Base-by-base conservation (phyloP, 2,888 invertebrate genomes). In the Rhamphomyia laevipes region DNA sequence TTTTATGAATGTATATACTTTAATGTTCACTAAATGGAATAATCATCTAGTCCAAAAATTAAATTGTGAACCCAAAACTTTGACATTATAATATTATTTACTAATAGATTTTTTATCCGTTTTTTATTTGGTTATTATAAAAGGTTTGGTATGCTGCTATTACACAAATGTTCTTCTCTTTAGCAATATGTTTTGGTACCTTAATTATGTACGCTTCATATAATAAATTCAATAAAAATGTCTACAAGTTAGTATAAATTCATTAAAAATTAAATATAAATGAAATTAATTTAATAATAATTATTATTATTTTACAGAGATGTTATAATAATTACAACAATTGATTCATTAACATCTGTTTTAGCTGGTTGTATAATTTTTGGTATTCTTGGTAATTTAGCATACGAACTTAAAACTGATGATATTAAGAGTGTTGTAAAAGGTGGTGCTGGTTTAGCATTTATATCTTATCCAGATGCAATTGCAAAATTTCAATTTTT, bases 351-450 rank as follows among this genome's bases (percentile, higher is more conserved):
- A 49, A 89, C 90, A 0, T 88, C 87, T 54, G 67, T 89, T 12
- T 68, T 90, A 47, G 86, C 90, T 0, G 90, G 89, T 1, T 78
- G 83, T 55, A 88, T 88, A 2, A 88, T 89, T 54, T 90, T 90
- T 62, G 84, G 86, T 4, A 86, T 90, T 53, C 72, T 90, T 16
- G 90, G 90, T 0, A 87, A 88, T 65, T 66, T 90, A 57, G 86
- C 89, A 0, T 68, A 80, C 57, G 80, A 82, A 59, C 73, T 74
- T 42, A 73, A 76, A 1, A 67, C 69, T 6, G 69, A 73, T 27
- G 78, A 81, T 3, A 79, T 87, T 2, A 63, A 72, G 0, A 65
- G 76, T 1, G 84, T 86, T 1, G 79, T 89, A 1, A 82, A 82
- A 21, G 68, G 75, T 57, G 90, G 89, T 1, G 81, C 85, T 2